Percentiles rank a stretch among this genome's conserved stretches.
These are phyloP conservation scores for Sylvicapra grimmia DNA, from an alignment of 2,113 vertebrate genomes.

Conservation along the genomic window DNA sequence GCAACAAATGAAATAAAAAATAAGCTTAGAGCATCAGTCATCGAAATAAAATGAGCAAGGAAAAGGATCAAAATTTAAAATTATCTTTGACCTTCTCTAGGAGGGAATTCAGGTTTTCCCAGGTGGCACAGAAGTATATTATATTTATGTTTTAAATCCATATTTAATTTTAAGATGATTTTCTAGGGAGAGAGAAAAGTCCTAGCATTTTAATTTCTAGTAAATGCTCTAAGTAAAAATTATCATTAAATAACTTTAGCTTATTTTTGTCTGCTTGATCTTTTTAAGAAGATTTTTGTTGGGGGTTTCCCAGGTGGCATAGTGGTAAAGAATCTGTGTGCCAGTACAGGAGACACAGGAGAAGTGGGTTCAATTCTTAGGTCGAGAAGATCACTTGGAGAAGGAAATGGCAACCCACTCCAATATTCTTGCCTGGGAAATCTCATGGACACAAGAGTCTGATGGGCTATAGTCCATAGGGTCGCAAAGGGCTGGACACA, in stretches of 20 bases:
- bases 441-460: background rate
- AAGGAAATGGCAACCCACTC: background rate
- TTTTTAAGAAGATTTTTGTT: background rate
- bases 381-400: background rate
- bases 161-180: constrained; percentile 23
- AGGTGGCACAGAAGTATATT: background rate
- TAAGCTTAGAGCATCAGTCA: background rate
- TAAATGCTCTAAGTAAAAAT: background rate
- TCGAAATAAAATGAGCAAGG: background rate
- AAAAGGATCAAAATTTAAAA: constrained; percentile 33
- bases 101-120: background rate
- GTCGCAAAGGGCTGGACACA: background rate
- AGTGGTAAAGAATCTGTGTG: background rate
- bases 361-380: background rate
- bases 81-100: background rate
- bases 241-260: background rate
- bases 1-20: constrained; percentile 54
- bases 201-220: background rate
- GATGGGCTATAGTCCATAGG: background rate
- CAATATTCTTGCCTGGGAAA: background rate
- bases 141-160: background rate
- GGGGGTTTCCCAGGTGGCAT: background rate
- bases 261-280: background rate
- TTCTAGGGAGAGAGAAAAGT: background rate
- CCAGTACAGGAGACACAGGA: background rate